Percentiles rank a stretch among this genome's conserved stretches.
Conservation (phyloP, 1,140 invertebrate genomes). For the Carcinoscorpius rotundicauda region DNA sequence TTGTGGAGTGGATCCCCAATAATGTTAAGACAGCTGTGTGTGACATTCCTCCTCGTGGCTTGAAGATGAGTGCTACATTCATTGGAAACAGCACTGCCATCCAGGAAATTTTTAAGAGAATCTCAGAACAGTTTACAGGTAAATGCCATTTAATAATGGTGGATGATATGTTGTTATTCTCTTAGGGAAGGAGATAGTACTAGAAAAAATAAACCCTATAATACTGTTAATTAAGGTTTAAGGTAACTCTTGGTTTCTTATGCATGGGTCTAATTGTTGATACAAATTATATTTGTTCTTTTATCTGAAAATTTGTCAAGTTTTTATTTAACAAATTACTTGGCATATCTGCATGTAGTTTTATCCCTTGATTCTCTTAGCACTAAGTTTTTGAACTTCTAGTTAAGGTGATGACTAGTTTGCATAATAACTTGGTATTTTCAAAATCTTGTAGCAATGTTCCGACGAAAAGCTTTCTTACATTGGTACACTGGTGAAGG, state of each 20-base stretch:
- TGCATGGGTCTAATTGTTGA: neutral
- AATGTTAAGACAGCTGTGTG: slow-evolving; percentile 38
- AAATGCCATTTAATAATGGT: slow-evolving; percentile 33
- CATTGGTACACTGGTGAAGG: no score
- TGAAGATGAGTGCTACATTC: slow-evolving; percentile 44
- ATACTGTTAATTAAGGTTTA: neutral
- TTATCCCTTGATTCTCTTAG: no score
- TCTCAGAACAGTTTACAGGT: slow-evolving; percentile 31
- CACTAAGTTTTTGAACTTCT: no score
- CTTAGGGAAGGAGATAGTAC: neutral
- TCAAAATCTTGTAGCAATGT: slow-evolving; percentile 51
- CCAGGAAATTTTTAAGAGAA: slow-evolving; percentile 43
- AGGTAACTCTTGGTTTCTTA: neutral
- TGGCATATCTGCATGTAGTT: no score
- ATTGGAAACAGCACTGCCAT: slow-evolving; percentile 37
- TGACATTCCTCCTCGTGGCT: slow-evolving; percentile 43
- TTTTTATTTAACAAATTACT: slow-evolving; percentile 5
- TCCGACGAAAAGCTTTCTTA: slow-evolving; percentile 78
- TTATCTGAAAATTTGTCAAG: neutral
- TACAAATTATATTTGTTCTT: neutral
- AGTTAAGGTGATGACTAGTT: no score
- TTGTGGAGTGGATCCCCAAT: slow-evolving; percentile 38
- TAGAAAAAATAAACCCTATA: neutral
- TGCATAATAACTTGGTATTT: neutral
- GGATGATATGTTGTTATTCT: neutral